Evolutionary conservation across 1,140 invertebrate species (phyloP).

Genomic region (Lanistes nyassanus): DNA sequence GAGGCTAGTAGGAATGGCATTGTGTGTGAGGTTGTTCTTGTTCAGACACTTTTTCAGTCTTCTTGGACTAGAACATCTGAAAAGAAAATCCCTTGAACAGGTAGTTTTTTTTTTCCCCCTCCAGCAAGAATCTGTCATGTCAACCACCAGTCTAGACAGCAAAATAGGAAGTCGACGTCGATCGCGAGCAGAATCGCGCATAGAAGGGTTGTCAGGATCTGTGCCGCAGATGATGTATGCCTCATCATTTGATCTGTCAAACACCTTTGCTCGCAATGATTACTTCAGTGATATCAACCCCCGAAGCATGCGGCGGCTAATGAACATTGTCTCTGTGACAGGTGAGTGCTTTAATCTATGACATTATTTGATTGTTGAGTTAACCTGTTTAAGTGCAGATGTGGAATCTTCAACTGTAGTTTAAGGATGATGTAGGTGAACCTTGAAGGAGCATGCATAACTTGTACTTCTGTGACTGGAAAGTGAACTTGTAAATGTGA

Average conservation of each 20-base stretch:
- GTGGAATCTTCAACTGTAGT: no score
- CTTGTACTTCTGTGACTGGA: no score
- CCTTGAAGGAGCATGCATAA: no score
- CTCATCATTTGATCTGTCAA: slow-evolving; percentile 61
- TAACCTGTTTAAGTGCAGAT: no score
- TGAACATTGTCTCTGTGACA: slow-evolving; percentile 98
- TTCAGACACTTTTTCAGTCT: no score
- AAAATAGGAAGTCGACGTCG: slow-evolving; percentile 18
- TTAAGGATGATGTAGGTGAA: no score
- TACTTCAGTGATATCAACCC: slow-evolving; percentile 89
- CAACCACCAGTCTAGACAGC: slow-evolving; percentile 30
- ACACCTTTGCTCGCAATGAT: slow-evolving; percentile 62
- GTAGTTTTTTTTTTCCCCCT: slow-evolving; percentile 17
- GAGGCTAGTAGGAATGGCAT: no score
- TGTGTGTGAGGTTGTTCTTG: no score
- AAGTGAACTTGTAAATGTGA: no score
- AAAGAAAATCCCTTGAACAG: slow-evolving; percentile 23
- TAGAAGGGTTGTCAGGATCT: slow-evolving; percentile 31
- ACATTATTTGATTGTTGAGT: neutral
- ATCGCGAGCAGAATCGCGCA: neutral
- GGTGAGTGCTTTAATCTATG: slow-evolving; percentile 70
- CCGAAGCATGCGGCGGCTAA: slow-evolving; percentile 91
- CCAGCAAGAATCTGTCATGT: slow-evolving; percentile 55
- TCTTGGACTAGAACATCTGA: no score
- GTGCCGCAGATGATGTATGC: slow-evolving; percentile 38